Evolutionary conservation across 2,888 invertebrate species (phyloP).

Genomic region (Ophion slaviceki): DNA sequence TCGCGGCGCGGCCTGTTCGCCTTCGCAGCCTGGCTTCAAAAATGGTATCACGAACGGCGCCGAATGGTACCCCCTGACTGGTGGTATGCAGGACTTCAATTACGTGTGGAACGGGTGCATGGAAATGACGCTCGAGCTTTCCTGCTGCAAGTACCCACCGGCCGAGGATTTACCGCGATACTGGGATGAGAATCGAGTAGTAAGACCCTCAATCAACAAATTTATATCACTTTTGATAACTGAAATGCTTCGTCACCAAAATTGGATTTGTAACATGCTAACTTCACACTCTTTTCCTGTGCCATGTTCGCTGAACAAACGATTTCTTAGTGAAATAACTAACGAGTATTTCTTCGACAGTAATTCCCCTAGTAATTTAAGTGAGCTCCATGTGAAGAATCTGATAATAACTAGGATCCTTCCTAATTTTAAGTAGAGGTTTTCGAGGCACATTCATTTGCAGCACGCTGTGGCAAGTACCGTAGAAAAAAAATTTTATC

Average conservation of each 20-base stretch:
- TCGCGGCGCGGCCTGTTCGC: conserved; percentile 92
- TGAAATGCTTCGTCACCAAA: background rate
- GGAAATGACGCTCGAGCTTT: conserved; percentile 97
- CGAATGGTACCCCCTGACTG: conserved; percentile 96
- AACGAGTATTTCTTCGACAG: too few relatives aligned
- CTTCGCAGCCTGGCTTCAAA: conserved; percentile 90
- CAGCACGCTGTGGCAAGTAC: too few relatives aligned
- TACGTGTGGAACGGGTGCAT: conserved; percentile 97
- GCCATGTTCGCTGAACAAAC: too few relatives aligned
- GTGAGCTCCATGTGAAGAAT: too few relatives aligned
- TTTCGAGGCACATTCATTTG: too few relatives aligned
- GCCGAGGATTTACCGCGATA: conserved; percentile 91
- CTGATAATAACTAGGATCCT: too few relatives aligned
- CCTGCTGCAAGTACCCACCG: conserved; percentile 97
- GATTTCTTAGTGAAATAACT: too few relatives aligned
- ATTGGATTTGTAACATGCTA: background rate
- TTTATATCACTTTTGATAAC: background rate
- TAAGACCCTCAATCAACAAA: conserved; percentile 75
- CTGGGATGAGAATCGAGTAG: conserved; percentile 95
- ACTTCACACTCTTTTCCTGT: too few relatives aligned
- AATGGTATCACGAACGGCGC: conserved; percentile 98
- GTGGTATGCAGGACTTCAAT: conserved; percentile 97
- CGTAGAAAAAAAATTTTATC: too few relatives aligned
- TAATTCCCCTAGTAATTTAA: too few relatives aligned
- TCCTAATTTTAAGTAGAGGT: too few relatives aligned